These are phyloP conservation scores for Onychomys torridus DNA, from an alignment of 2,797 vertebrate genomes.

Conservation along the genomic window DNA sequence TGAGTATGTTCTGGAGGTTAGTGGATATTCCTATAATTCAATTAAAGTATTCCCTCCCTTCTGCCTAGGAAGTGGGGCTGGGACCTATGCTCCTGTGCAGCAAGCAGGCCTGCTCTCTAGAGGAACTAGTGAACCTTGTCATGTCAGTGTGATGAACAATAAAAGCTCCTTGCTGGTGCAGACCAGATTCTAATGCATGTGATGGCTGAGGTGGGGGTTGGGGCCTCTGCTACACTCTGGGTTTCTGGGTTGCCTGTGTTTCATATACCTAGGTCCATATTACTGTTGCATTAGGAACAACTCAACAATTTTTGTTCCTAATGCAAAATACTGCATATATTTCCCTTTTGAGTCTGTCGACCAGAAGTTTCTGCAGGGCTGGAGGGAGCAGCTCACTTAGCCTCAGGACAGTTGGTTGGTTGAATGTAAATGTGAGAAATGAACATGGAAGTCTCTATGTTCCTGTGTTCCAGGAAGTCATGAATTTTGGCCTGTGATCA, in stretches of 20 bases:
- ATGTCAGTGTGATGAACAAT: background rate
- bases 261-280: background rate
- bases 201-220: background rate
- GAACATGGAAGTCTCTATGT: background rate
- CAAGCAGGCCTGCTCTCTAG: fast-evolving
- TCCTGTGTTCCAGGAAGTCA: background rate
- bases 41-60: background rate
- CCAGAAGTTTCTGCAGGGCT: background rate
- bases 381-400: background rate
- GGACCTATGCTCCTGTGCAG: background rate
- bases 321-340: background rate
- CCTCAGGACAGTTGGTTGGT: background rate
- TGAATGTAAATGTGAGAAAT: background rate
- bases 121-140: background rate
- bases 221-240: background rate
- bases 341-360: background rate
- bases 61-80: background rate
- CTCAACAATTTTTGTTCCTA: background rate
- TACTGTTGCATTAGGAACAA: background rate
- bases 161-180: background rate
- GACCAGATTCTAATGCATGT: fast-evolving
- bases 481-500: background rate
- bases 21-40: fast-evolving
- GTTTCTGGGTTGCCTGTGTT: background rate
- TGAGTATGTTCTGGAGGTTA: fast-evolving